phyloP scores from a whole-genome alignment of 2,888 invertebrate genomes.

The Tricholauxania praeusta region DNA sequence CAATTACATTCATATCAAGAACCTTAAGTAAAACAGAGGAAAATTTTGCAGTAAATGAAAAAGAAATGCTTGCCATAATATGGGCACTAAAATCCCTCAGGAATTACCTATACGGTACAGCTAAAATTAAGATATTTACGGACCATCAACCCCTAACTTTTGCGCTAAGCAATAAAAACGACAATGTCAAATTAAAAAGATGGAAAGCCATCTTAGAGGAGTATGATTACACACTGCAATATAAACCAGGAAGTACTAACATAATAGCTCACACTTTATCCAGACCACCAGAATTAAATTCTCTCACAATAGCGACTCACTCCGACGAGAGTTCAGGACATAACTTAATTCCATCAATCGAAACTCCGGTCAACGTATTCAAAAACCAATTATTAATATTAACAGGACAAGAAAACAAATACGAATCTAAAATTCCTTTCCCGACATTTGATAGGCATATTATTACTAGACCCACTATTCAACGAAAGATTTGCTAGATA shows the following conservation, averaged over 20 bases:
- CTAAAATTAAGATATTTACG: constrained; percentile 3
- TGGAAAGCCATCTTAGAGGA: constrained; percentile 45
- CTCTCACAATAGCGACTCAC: neutral
- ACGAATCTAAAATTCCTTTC: constrained; percentile 31
- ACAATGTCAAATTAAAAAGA: constrained; percentile 39
- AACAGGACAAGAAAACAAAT: neutral
- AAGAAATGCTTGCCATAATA: constrained; percentile 23
- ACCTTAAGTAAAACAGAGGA: constrained; percentile 13
- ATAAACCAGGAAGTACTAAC: constrained; percentile 41
- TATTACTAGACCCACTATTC: no score
- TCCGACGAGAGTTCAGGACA: neutral
- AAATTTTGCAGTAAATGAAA: constrained; percentile 22
- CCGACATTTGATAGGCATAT: neutral
- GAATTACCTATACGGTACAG: constrained; percentile 26
- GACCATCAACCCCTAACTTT: constrained; percentile 37
- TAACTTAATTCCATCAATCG: no score
- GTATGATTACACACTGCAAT: constrained; percentile 41
- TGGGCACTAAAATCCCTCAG: constrained; percentile 18
- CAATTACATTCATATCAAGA: constrained; percentile 23
- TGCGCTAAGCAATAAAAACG: constrained; percentile 43
- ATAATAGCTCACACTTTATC: constrained; percentile 8
- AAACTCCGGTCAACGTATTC: neutral
- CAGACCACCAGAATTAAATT: neutral
- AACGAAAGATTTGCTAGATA: no score
- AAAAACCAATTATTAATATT: neutral